Percentiles rank a stretch among this genome's conserved stretches.
These are phyloP conservation scores for Channa striata DNA, from an alignment of 2,797 vertebrate genomes.

Conservation along the genomic window DNA sequence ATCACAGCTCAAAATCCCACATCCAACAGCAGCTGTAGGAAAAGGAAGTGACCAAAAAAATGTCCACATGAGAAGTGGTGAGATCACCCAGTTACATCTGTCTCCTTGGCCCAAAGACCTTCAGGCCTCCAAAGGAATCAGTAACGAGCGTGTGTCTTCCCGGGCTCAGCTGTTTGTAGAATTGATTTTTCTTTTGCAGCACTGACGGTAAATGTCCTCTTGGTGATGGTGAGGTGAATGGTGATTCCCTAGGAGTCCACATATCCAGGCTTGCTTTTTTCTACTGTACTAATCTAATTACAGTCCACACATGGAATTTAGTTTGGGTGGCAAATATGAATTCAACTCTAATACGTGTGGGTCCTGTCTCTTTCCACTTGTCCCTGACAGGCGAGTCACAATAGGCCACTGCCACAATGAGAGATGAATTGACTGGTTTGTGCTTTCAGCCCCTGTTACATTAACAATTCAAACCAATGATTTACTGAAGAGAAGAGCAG, in stretches of 20 bases:
- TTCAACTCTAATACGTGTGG: background rate
- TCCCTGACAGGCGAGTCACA: slow-evolving; percentile 38
- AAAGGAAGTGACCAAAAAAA: slow-evolving; percentile 11
- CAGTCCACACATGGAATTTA: background rate
- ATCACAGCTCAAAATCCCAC: background rate
- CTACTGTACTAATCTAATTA: background rate
- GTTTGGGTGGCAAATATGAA: background rate
- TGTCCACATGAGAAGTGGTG: background rate
- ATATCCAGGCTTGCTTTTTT: background rate
- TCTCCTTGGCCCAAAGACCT: slow-evolving; percentile 17
- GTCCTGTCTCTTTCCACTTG: slow-evolving; percentile 34
- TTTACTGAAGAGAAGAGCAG: slow-evolving; percentile 20
- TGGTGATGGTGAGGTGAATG: background rate
- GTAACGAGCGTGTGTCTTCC: background rate
- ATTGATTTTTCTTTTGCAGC: slow-evolving; percentile 21
- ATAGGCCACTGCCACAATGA: slow-evolving; percentile 52
- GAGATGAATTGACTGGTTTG: slow-evolving; percentile 55
- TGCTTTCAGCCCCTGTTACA: slow-evolving; percentile 63
- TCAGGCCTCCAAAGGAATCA: background rate
- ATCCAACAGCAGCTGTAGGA: slow-evolving; percentile 30
- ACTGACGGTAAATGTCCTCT: background rate
- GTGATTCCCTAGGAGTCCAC: background rate
- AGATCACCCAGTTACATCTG: slow-evolving; percentile 17
- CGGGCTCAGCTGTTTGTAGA: slow-evolving; percentile 11
- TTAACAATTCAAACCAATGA: slow-evolving; percentile 60